phyloP scores from a whole-genome alignment of 2,888 invertebrate species.

The Philereme transversata region DNA sequence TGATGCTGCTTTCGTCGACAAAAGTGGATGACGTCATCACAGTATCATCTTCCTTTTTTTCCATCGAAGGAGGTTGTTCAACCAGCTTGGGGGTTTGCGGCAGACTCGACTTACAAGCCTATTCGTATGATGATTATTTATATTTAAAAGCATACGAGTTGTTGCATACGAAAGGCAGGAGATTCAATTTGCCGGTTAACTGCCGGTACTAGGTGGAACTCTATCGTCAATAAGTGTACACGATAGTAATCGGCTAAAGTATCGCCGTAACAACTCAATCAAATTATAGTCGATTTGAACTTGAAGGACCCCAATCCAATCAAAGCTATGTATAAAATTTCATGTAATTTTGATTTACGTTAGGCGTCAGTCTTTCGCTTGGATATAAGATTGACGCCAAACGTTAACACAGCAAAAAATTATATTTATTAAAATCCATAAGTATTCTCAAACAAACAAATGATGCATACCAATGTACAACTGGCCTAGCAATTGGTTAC shows the following conservation, averaged over 20 bases:
- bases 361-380: too few relatives aligned
- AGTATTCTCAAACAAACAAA: too few relatives aligned
- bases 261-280: background rate
- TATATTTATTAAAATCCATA: too few relatives aligned
- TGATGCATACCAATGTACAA: too few relatives aligned
- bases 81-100: background rate
- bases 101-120: slow-evolving; percentile 50
- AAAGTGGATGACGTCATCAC: slow-evolving; percentile 29
- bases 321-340: too few relatives aligned
- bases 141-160: background rate
- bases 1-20: slow-evolving; percentile 29
- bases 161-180: too few relatives aligned
- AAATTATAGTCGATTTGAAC: slow-evolving; percentile 17
- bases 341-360: too few relatives aligned
- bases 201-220: background rate
- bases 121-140: slow-evolving; percentile 21
- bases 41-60: background rate
- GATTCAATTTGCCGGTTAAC: background rate
- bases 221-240: background rate
- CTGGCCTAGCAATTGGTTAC: too few relatives aligned
- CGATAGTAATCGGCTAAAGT: background rate
- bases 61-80: slow-evolving; percentile 28
- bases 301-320: slow-evolving; percentile 1
- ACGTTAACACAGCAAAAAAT: too few relatives aligned
- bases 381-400: too few relatives aligned